Base-by-base conservation (phyloP, 2,888 invertebrate species). In the Fragum fragum region DNA sequence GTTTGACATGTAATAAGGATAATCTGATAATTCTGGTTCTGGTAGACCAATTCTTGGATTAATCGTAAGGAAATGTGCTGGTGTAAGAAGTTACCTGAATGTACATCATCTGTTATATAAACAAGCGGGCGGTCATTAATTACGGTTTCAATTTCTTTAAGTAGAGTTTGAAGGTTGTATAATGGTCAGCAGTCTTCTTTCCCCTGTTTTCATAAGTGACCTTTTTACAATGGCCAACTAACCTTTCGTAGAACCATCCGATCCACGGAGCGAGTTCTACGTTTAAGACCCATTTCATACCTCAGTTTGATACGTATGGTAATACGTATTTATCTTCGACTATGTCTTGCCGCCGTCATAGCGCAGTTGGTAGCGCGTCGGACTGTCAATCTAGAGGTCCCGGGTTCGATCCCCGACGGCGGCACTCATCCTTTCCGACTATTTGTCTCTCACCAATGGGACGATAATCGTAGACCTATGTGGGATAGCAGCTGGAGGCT, bases 231-330 rank as follows among this genome's bases (percentile, higher is more conserved):
- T n/a, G n/a, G n/a, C n/a, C n/a, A n/a, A n/a, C n/a, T n/a, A n/a
- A n/a, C n/a, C 14, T 36, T 59, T 76, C 80, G 42, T 80, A 76
- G 23, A 71, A 79, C 6, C 80, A 75, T 16, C 72, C 53, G 11
- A 53, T 53, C 53, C 53, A 53, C 5, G 21, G 21, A 53, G 53
- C 53, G 18, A 53, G 21, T 73, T 82, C 68, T 16, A 78, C 55
- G 5, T 42, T 78, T 47, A 74, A 79, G 0, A 28, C 42, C 74
- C 79, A 79, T 18, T 70, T 74, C n/a, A 75, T 75, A 18, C 61
- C 53, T 1, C 18, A 23, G 14, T 36, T 66, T 1, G 76, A 59
- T 29, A 68, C 47, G 26, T 76, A 76, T 11, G 32, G 55, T 21
- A 23, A n/a, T 18, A 76, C 57, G 29, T 80, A 75, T 14, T 80